Conservation (phyloP, 2,113 vertebrate species). For the Nematolebias whitei region DNA sequence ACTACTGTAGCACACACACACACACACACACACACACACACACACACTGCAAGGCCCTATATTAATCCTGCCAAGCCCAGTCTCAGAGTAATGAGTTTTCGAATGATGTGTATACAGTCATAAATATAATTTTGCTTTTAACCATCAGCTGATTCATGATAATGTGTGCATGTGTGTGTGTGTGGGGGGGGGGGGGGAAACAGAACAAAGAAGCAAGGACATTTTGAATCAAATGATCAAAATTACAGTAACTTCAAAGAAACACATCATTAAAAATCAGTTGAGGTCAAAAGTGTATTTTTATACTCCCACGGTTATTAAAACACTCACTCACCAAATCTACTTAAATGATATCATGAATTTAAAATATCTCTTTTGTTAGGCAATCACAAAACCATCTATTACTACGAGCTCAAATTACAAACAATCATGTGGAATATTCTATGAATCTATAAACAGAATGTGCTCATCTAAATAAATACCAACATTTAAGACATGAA, state of each 20-base stretch:
- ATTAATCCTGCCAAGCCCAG: constrained; percentile 71
- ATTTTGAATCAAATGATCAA: not conserved
- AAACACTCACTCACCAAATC: no score
- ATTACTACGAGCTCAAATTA: no score
- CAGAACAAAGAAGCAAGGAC: not conserved
- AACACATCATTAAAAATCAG: no score
- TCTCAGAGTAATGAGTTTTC: constrained; percentile 76
- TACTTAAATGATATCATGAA: no score
- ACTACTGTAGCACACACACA: no score
- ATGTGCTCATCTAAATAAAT: no score
- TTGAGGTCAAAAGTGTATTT: not conserved
- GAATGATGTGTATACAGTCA: constrained; percentile 73
- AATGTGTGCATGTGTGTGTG: constrained; percentile 27
- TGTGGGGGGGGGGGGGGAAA: not conserved
- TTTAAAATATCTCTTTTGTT: no score
- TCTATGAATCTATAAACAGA: no score
- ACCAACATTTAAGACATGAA: no score
- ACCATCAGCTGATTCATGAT: constrained; percentile 72
- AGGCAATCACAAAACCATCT: no score
- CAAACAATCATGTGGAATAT: no score
- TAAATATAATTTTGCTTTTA: constrained; percentile 74
- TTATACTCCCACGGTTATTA: not conserved
- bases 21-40: no score
- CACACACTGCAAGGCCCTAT: constrained; percentile 45
- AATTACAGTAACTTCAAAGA: not conserved